Base-by-base conservation (phyloP, 2,888 invertebrate species). In the Steinernema scapterisci region DNA sequence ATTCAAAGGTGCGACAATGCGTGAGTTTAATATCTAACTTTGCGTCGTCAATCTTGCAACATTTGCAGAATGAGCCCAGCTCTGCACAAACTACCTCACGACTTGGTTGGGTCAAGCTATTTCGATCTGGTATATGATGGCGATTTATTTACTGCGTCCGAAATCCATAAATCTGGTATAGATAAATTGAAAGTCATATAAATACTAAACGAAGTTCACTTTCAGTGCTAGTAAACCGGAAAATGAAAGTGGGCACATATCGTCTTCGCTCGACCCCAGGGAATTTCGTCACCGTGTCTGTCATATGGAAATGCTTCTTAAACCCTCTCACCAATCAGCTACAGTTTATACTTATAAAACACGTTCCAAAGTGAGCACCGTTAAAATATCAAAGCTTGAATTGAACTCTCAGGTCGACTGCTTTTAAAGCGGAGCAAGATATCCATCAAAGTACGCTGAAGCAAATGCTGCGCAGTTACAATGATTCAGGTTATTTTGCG, bases 401-500 rank as follows among this genome's bases (percentile, higher is more conserved):
- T 5, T 54, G 25, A 11, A 11, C 3, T 63, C 31, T 27, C 48
- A 63, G 63, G 19, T 27, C 27, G 1, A 31, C 27, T 5, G 27
- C 27, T 31, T 5, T 1, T 1, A 63, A 31, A 63, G 16, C 21
- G 11, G 63, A 63, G 31, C 63, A 63, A n/a, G 63, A 63, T 31
- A 63, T 63, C 16, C 63, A 27, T 31, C 63, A 63, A 31, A 63
- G 63, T 16, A 63, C 63, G 9, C n/a, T 63, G 63, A 63, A 63
- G 19, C 63, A 63, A 63, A 63, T 63, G 63, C 25, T 63, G 5
- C 63, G 31, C 6, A 63, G 31, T 63, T 31, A 63, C 25, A 63
- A 63, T 16, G 63, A 27, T 5, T 25, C 16, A 63, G 25, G 63
- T 38, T 63, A 54, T 23, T 23, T n/a, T n/a, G n/a, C n/a, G n/a